Evolutionary conservation across 2,113 vertebrate species (phyloP), one percentile per base, ranked within the genome.

Genomic region (Aegithalos caudatus): DNA sequence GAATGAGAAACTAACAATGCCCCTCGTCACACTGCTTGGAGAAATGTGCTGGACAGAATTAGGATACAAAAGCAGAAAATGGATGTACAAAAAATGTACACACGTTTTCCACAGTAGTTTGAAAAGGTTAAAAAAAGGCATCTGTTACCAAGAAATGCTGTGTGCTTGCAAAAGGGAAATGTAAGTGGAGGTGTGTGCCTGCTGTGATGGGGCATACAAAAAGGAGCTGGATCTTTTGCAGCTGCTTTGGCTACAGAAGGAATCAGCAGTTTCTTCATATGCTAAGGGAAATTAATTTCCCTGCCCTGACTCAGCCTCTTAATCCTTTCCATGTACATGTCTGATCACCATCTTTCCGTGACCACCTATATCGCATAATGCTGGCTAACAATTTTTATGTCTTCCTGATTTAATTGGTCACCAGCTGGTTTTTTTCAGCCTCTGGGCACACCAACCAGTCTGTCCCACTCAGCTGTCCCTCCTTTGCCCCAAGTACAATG

Each of bases 1-100:
- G 96, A 94, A 65, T 87, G 97, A 96, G 98, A 97, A 90, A 74
- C 83, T 91, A 94, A 97, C 93, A 97, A 92, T 97, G 90, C 88
- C 76, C 77, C 66, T 25, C 11, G 37, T 96, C 92, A 91, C 3
- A 3, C 92, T 78, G 87, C 88, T 93, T 4, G 1, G 74, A 61
- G 84, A 72, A 94, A 90, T 11, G 40, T 96, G 92, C 91, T 80
- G 65, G 91, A 74, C 92, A 95, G 88, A 92, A 88, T 45, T 70
- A 31, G 74, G 88, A 62, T 50, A 35, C 91, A 78, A 38, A 88
- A 60, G 54, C 88, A 91, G 87, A 88, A 95, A 86, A 67, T 78
- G 81, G 51, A 88, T 0, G 0, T 67, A 65, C 56, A 88, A 78
- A 97, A 93, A 94, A 79, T 37, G 83, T 38, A 72, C 47, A 51